Evolutionary conservation across 2,888 invertebrate genomes (phyloP).

Genomic region (Alviniconcha strummeri): DNA sequence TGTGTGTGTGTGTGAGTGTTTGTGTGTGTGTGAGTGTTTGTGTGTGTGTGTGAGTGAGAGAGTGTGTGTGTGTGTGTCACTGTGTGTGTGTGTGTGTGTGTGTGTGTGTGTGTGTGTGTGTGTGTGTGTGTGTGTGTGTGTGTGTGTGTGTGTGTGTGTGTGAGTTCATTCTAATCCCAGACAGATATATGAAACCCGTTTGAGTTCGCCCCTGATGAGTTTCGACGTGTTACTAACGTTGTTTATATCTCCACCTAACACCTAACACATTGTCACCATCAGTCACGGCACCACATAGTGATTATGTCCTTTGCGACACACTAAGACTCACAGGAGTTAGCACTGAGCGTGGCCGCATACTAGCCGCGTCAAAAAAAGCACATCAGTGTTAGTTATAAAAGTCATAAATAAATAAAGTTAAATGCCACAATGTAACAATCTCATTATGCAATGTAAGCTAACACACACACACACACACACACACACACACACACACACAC

Average conservation of each 20-base stretch:
- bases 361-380: not conserved
- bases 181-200: too few relatives aligned
- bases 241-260: too few relatives aligned
- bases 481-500: constrained; percentile 17
- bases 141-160: not conserved
- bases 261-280: not conserved
- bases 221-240: too few relatives aligned
- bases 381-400: not conserved
- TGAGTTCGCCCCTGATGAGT: too few relatives aligned
- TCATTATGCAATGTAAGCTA: not conserved
- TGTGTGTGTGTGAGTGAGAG: not conserved
- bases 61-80: not conserved
- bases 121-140: not conserved
- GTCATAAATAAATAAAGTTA: not conserved
- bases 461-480: constrained; percentile 8
- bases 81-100: not conserved
- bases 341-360: not conserved
- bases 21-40: not conserved
- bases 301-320: too few relatives aligned
- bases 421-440: not conserved
- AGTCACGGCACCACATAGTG: too few relatives aligned
- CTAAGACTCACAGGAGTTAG: not conserved
- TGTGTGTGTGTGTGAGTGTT: not conserved
- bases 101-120: not conserved
- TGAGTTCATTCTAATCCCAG: not conserved